A percentile compares a stretch with the other conserved stretches of the same genome.
Conservation (phyloP, 2,888 invertebrate species). For the Erebia aethiops region DNA sequence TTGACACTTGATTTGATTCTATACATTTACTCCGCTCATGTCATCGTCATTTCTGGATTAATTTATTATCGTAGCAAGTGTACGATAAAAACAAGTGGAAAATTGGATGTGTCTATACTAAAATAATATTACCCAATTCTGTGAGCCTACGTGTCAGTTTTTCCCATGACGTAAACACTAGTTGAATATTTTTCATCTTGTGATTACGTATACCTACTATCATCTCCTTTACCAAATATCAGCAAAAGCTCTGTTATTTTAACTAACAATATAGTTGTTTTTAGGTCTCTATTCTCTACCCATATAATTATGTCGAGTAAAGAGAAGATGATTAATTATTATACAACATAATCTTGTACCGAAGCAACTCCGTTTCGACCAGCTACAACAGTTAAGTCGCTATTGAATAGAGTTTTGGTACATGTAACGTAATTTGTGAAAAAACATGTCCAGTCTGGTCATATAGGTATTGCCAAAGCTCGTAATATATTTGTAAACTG, state of each 20-base stretch:
- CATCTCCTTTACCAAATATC: neutral
- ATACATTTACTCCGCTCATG: too few species aligned
- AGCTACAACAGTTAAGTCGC: too few species aligned
- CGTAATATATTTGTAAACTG: neutral
- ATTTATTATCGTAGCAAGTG: neutral
- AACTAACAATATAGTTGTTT: neutral
- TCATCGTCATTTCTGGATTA: neutral
- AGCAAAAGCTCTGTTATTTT: neutral
- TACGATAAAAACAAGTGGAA: neutral
- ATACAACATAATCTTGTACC: too few species aligned
- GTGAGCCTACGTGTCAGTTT: constrained; percentile 27
- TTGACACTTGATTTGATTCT: too few species aligned
- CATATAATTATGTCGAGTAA: too few species aligned
- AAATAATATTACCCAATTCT: constrained; percentile 28
- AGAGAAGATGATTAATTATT: too few species aligned
- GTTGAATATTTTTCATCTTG: constrained; percentile 20
- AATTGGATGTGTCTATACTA: constrained; percentile 8
- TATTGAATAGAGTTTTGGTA: too few species aligned
- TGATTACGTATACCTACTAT: neutral
- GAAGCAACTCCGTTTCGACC: too few species aligned
- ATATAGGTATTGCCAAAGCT: too few species aligned
- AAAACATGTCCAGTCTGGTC: too few species aligned
- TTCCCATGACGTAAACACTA: constrained; percentile 20
- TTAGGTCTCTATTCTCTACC: too few species aligned
- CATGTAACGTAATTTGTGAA: too few species aligned